Evolutionary conservation across 2,797 vertebrate species (phyloP).

Genomic region (Betta splendens): DNA sequence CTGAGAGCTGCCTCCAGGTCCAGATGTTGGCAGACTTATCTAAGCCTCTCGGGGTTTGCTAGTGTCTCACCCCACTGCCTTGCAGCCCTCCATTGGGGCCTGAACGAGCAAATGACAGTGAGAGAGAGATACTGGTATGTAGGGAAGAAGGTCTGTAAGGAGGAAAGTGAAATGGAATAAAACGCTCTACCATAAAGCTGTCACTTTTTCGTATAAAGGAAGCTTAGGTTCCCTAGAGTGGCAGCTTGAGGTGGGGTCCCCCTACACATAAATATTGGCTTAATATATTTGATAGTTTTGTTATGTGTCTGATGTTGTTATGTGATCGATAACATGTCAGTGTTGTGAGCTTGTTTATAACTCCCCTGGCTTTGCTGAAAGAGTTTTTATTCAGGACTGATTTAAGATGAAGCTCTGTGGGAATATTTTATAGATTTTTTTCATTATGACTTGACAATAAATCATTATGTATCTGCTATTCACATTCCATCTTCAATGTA

Average conservation of each 20-base stretch:
- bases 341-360: constrained; percentile 41
- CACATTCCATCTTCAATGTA: background rate
- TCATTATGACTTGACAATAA: too few relatives aligned
- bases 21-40: constrained; percentile 67
- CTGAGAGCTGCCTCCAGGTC: constrained; percentile 49
- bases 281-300: constrained; percentile 70
- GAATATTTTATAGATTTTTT: too few relatives aligned
- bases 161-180: constrained; percentile 62
- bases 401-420: constrained; percentile 11
- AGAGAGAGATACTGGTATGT: background rate
- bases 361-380: constrained; percentile 21
- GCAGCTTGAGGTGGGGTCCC: constrained; percentile 52
- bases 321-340: constrained; percentile 70
- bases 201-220: constrained; percentile 74
- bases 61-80: constrained; percentile 68
- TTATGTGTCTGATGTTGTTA: constrained; percentile 57
- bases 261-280: constrained; percentile 70
- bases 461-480: too few relatives aligned
- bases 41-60: constrained; percentile 61
- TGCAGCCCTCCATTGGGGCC: constrained; percentile 55
- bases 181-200: constrained; percentile 75
- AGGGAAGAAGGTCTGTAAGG: constrained; percentile 20
- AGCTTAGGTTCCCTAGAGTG: constrained; percentile 71
- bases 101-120: constrained; percentile 58
- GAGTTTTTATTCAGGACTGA: constrained; percentile 25